Conservation (phyloP, 2,797 vertebrate species). For the Myripristis jacobus region DNA sequence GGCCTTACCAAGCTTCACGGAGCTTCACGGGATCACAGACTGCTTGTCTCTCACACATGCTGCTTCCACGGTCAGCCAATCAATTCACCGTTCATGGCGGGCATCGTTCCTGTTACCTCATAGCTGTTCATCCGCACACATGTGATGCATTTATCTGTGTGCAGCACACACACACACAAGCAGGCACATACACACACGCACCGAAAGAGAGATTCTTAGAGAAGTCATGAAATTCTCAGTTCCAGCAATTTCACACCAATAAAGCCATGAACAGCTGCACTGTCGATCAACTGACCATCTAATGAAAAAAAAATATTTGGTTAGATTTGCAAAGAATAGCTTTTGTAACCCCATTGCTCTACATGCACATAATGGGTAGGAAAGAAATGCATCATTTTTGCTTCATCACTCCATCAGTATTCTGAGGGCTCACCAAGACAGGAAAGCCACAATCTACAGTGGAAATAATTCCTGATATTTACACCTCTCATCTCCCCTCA, state of each 20-base stretch:
- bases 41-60: slow-evolving; percentile 12
- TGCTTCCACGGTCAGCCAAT: slow-evolving; percentile 16
- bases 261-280: slow-evolving; percentile 55
- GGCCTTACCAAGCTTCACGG: slow-evolving; percentile 17
- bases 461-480: slow-evolving; percentile 35
- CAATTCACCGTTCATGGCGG: slow-evolving; percentile 6
- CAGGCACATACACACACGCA: slow-evolving; percentile 18
- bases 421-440: neutral
- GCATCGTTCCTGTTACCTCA: slow-evolving; percentile 9
- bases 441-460: neutral
- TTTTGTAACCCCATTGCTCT: neutral
- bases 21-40: slow-evolving; percentile 16
- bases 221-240: slow-evolving; percentile 45
- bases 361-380: slow-evolving; percentile 15
- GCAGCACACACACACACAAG: slow-evolving; percentile 1
- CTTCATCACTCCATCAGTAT: neutral
- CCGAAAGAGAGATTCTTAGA: slow-evolving; percentile 4
- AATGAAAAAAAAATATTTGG: neutral
- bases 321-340: slow-evolving; percentile 17
- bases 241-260: slow-evolving; percentile 46
- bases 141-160: slow-evolving; percentile 41
- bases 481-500: slow-evolving; percentile 14
- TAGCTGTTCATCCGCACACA: slow-evolving; percentile 37
- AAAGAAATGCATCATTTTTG: slow-evolving; percentile 8
- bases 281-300: slow-evolving; percentile 32